Evolutionary conservation across 2,797 vertebrate genomes (phyloP), one percentile per base, ranked within the genome.

Genomic region (Emydoidea blandingii): DNA sequence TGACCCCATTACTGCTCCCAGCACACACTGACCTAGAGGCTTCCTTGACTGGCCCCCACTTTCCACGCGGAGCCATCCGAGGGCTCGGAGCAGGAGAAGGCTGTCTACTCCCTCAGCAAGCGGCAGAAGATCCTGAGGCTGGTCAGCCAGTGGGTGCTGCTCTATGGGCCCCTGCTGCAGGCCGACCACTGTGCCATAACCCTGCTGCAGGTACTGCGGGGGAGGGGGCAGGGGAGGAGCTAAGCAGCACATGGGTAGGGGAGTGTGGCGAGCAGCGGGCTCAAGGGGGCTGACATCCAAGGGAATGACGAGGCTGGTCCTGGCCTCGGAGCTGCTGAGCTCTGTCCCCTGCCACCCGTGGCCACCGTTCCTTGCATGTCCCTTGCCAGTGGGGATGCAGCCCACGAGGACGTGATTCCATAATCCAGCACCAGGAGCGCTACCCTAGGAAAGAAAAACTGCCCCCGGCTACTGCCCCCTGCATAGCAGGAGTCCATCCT

Each of bases 91-190:
- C 98, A 98, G 98, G 99, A 99, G 91, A 98, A 98, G 56, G 98
- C 98, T 9, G 94, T 98, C 34, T 99, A 99, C 34, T 31, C 99
- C 44, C 98, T 99, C 92, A 98, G 98, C 93, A 98, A 98, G 87
- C 98, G 99, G 57, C 99, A 99, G 96, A 99, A 99, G 96, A 98
- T 99, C 82, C 98, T 99, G 96, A 98, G 98, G 79, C 98, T 99
- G 74, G 98, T 99, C 7, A 98, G 98, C 96, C 99, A 99, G 91
- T 99, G 99, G 99, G 99, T 99, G 97, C 98, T 98, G 76, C 98
- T 99, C 82, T 99, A 98, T 0, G 98, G 99, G 84, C 97, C 97
- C 41, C 97, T 98, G 95, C 98, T 99, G 91, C 99, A 98, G 93
- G 98, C 99, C 0, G 99, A 99, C 95, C 98, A 98, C 0, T 88